A percentile compares a stretch with the other conserved stretches of the same genome.
phyloP scores from a whole-genome alignment of 2,888 invertebrate genomes.

The Caradrina clavipalpis region DNA sequence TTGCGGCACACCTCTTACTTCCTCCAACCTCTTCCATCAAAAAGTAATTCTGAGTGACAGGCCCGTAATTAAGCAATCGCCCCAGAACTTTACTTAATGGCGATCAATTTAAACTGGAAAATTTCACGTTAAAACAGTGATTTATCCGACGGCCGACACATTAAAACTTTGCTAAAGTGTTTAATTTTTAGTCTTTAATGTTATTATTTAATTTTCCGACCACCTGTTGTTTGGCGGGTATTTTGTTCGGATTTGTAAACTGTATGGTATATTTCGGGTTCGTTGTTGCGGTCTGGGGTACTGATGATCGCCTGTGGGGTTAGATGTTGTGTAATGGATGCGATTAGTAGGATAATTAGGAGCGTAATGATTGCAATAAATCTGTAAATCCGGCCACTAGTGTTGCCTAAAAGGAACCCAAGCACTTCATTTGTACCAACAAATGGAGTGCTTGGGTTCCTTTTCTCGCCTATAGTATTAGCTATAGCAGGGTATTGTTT shows the following conservation, averaged over 20 bases:
- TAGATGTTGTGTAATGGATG: constrained; percentile 41
- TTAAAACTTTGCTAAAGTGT: constrained; percentile 73
- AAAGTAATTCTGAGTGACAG: constrained; percentile 60
- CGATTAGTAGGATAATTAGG: constrained; percentile 46
- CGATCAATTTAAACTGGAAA: constrained; percentile 67
- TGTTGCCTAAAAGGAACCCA: too few species aligned
- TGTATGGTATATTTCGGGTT: constrained; percentile 1
- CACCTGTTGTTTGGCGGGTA: constrained; percentile 53
- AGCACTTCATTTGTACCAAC: too few species aligned
- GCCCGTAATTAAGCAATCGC: constrained; percentile 63
- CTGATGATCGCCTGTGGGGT: constrained; percentile 18
- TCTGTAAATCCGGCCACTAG: constrained; percentile 20
- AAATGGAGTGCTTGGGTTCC: constrained; percentile 14
- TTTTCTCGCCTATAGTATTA: not conserved
- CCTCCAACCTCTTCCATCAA: constrained; percentile 57
- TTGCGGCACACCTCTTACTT: constrained; percentile 49
- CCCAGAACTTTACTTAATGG: constrained; percentile 63
- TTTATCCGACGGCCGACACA: constrained; percentile 66
- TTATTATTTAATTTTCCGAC: constrained; percentile 58
- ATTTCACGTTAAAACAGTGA: constrained; percentile 66
- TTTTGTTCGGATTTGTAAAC: constrained; percentile 25
- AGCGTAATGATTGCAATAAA: constrained; percentile 41
- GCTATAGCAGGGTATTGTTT: not conserved
- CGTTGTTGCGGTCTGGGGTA: constrained; percentile 18
- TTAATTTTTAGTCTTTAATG: constrained; percentile 70